Conservation (phyloP, 2,797 vertebrate genomes). For the Acanthiza pusilla region DNA sequence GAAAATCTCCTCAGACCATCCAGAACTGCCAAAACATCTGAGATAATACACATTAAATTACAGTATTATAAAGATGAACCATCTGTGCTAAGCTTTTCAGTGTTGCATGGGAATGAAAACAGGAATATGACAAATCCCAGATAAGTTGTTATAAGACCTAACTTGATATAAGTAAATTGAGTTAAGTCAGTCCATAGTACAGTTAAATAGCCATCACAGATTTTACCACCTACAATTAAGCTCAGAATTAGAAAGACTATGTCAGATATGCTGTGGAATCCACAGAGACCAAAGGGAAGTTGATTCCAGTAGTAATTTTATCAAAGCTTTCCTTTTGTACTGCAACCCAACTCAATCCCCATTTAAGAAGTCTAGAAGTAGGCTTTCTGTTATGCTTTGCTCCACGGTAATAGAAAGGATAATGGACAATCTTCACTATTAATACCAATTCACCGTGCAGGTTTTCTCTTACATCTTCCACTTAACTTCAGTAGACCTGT, state of each 20-base stretch:
- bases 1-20: neutral
- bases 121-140: neutral
- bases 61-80: conserved; percentile 21
- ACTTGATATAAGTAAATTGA: neutral
- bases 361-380: neutral
- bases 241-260: neutral
- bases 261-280: neutral
- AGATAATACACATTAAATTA: conserved; percentile 13
- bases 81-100: conserved; percentile 35
- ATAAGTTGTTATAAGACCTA: neutral
- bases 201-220: neutral
- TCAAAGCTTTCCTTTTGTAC: neutral
- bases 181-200: neutral
- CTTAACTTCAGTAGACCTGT: neutral
- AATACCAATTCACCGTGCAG: neutral
- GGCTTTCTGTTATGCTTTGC: neutral
- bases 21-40: conserved; percentile 19
- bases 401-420: neutral
- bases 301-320: neutral
- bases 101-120: neutral
- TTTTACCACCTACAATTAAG: neutral
- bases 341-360: neutral
- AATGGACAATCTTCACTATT: neutral
- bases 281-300: neutral
- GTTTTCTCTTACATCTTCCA: neutral